Evolutionary conservation across 2,113 vertebrate species (phyloP).

Genomic region (Hoplias malabaricus): DNA sequence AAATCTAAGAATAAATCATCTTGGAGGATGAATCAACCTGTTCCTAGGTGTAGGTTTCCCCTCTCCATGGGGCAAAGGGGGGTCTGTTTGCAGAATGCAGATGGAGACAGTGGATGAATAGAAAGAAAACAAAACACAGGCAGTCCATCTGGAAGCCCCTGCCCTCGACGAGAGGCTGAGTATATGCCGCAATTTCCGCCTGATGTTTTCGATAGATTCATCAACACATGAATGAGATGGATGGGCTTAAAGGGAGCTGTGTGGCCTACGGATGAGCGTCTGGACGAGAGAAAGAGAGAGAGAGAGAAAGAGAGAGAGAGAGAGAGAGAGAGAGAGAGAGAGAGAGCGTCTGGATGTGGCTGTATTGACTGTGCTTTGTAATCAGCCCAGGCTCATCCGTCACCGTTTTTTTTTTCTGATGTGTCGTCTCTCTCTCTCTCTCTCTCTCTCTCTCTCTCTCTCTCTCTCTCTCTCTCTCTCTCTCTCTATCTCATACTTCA

Average conservation of each 20-base stretch:
- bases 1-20: no score
- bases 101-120: slow-evolving; percentile 12
- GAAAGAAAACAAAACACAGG: slow-evolving; percentile 36
- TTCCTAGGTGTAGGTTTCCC: no score
- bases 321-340: no score
- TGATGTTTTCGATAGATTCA: slow-evolving; percentile 61
- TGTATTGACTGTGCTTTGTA: slow-evolving; percentile 64
- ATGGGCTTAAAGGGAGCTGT: slow-evolving; percentile 57
- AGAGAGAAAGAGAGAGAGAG: no score
- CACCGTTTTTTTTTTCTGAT: slow-evolving; percentile 53
- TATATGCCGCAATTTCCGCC: slow-evolving; percentile 39
- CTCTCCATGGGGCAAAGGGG: not conserved
- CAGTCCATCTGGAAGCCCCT: not conserved
- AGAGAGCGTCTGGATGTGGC: slow-evolving; percentile 50
- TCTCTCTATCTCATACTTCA: slow-evolving; percentile 64
- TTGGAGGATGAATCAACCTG: no score
- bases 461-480: slow-evolving; percentile 42
- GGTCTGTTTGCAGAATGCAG: not conserved
- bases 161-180: slow-evolving; percentile 14
- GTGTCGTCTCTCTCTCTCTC: slow-evolving; percentile 45
- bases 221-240: slow-evolving; percentile 65
- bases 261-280: slow-evolving; percentile 47
- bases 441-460: slow-evolving; percentile 39
- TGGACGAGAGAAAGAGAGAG: no score
- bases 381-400: slow-evolving; percentile 65